Conservation (phyloP, 2,888 invertebrate genomes). For the Caenorhabditis angaria region DNA sequence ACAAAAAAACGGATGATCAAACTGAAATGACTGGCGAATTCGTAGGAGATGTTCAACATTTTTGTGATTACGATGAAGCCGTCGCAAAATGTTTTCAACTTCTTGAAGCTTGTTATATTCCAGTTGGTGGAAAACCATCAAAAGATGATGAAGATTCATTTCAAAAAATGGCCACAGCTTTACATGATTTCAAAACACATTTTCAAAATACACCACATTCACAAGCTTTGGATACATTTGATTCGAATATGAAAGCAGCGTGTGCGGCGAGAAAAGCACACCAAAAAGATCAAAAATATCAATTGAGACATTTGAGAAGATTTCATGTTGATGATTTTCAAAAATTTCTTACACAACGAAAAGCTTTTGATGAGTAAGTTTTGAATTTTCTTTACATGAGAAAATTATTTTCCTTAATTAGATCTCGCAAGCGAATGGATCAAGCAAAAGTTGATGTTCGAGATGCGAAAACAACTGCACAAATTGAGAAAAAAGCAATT, state of each 20-base stretch:
- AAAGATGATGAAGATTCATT: not conserved
- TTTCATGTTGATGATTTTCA: conserved; percentile 1
- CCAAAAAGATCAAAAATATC: not conserved
- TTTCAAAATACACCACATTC: not conserved
- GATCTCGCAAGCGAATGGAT: conserved; percentile 8
- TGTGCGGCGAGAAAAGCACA: not conserved
- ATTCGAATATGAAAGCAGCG: conserved; percentile 2
- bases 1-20: conserved; percentile 30
- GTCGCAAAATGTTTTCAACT: conserved; percentile 19
- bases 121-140: not conserved
- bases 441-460: conserved; percentile 50
- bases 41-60: conserved; percentile 31
- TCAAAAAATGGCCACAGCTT: not conserved
- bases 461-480: conserved; percentile 55
- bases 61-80: conserved; percentile 24
- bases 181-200: conserved; percentile 1
- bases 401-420: too few relatives aligned
- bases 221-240: not conserved
- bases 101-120: conserved; percentile 13
- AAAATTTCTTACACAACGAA: conserved; percentile 3
- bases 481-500: conserved; percentile 59
- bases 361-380: conserved; percentile 5
- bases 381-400: too few relatives aligned
- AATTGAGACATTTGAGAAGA: conserved; percentile 11
- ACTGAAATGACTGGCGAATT: conserved; percentile 42